Evolutionary conservation across 2,888 invertebrate genomes (phyloP).

Genomic region (Orthosia gracilis): DNA sequence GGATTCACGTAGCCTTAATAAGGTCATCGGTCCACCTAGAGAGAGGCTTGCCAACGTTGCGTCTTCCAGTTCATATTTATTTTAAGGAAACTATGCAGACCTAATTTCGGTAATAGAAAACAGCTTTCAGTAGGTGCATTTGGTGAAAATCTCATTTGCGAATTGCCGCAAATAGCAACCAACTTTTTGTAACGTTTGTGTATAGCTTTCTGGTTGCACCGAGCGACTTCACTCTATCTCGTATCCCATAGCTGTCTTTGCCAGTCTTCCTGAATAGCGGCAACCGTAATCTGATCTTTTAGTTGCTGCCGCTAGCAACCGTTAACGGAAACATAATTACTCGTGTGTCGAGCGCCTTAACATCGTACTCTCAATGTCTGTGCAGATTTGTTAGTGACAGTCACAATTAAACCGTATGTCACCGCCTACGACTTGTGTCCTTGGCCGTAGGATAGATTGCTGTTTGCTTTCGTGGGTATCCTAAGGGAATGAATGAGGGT

Average conservation of each 20-base stretch:
- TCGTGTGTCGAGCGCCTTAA: neutral
- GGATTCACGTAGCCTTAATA: too few relatives aligned
- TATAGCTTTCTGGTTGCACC: neutral
- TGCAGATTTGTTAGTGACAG: conserved; percentile 40
- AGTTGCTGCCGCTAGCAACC: too few relatives aligned
- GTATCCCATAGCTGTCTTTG: too few relatives aligned
- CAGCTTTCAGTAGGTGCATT: neutral
- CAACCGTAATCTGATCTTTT: too few relatives aligned
- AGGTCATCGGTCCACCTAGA: too few relatives aligned
- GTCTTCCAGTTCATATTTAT: too few relatives aligned
- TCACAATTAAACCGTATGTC: conserved; percentile 37
- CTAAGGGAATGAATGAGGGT: neutral
- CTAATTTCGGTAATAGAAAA: too few relatives aligned
- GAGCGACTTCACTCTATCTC: too few relatives aligned
- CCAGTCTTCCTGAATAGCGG: too few relatives aligned
- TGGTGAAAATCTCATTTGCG: neutral
- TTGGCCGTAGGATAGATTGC: neutral
- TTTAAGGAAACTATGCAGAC: neutral
- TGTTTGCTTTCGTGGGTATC: conserved; percentile 1
- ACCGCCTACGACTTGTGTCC: neutral
- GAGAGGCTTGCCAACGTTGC: too few relatives aligned
- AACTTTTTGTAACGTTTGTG: neutral
- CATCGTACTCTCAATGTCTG: conserved; percentile 2
- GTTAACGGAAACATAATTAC: too few relatives aligned
- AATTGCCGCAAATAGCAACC: neutral